These are phyloP conservation scores for Andrena flavipes DNA, from an alignment of 2,888 invertebrate genomes.

Conservation along the genomic window DNA sequence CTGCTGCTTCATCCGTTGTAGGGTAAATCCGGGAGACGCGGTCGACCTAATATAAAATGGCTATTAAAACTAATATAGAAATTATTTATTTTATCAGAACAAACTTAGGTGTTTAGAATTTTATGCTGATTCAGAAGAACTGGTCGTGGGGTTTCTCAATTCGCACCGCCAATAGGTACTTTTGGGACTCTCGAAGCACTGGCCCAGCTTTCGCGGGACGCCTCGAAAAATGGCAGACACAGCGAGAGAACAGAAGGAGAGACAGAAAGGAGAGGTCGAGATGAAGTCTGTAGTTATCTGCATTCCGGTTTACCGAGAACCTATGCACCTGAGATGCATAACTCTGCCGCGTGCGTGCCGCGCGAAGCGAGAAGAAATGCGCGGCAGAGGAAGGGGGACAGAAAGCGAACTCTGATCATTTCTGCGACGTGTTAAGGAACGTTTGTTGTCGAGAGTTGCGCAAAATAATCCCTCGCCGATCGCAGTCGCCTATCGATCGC, in stretches of 20 bases:
- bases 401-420: constrained; percentile 48
- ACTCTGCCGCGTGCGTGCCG: constrained; percentile 57
- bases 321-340: constrained; percentile 80
- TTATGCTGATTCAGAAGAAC: too few species aligned
- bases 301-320: constrained; percentile 80
- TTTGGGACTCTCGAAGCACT: not conserved
- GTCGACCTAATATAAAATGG: too few species aligned
- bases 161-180: too few species aligned
- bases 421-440: constrained; percentile 50
- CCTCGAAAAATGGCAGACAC: constrained; percentile 70
- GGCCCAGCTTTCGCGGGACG: constrained; percentile 23
- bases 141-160: too few species aligned
- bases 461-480: constrained; percentile 43
- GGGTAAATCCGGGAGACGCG: too few species aligned
- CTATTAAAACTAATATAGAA: too few species aligned
- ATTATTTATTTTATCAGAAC: too few species aligned
- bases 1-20: too few species aligned
- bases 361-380: constrained; percentile 35
- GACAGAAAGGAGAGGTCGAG: constrained; percentile 46
- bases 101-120: too few species aligned
- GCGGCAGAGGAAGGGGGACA: not conserved
- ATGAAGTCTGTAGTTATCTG: constrained; percentile 75
- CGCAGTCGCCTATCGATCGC: constrained; percentile 34
- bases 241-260: constrained; percentile 43
- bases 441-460: constrained; percentile 49